phyloP scores from a whole-genome alignment of 2,888 invertebrate species.

The Trichopoda pennipes region DNA sequence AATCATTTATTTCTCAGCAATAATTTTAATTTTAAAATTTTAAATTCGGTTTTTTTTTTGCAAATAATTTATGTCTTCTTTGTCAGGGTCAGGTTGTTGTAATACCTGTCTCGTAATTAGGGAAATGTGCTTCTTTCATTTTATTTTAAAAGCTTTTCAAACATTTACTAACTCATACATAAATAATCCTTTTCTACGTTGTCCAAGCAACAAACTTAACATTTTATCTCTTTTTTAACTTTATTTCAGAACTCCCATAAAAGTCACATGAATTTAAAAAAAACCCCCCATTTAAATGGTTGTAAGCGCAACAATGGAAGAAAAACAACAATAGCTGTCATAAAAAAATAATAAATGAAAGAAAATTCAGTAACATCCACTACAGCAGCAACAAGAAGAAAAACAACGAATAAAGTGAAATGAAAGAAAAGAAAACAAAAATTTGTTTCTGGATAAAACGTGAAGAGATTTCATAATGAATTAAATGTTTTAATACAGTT shows the following conservation, averaged over 20 bases:
- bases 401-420: constrained; percentile 32
- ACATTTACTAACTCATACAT: background rate
- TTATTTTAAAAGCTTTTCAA: background rate
- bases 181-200: background rate
- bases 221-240: constrained; percentile 11
- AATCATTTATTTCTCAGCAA: too few relatives aligned
- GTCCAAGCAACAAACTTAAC: background rate
- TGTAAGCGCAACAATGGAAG: background rate
- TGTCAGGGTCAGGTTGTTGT: too few relatives aligned
- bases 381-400: background rate
- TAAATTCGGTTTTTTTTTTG: too few relatives aligned
- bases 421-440: constrained; percentile 40
- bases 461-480: constrained; percentile 53
- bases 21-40: too few relatives aligned
- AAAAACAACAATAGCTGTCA: background rate
- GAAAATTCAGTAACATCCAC: constrained; percentile 9
- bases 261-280: constrained; percentile 28
- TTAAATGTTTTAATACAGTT: constrained; percentile 43
- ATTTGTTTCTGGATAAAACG: constrained; percentile 43
- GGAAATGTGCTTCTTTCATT: background rate
- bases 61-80: too few relatives aligned
- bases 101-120: background rate
- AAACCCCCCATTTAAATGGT: constrained; percentile 2
- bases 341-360: constrained; percentile 44
- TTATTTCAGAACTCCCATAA: background rate